These are phyloP conservation scores for Phaetusa simplex DNA, from an alignment of 2,113 vertebrate genomes.

Conservation along the genomic window DNA sequence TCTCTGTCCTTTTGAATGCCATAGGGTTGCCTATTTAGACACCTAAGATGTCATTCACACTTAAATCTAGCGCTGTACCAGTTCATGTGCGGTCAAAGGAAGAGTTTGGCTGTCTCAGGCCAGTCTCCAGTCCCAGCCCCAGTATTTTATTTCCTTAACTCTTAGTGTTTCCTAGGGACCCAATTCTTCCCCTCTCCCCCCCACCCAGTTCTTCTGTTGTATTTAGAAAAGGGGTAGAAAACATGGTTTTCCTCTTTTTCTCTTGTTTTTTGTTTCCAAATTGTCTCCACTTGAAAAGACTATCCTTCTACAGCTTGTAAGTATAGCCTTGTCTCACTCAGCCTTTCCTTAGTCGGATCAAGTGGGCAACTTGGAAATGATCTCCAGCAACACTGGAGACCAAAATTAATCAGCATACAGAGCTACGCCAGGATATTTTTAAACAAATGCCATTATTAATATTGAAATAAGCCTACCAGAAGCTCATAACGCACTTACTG, in stretches of 20 bases:
- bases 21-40: not conserved
- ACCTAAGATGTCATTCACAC: not conserved
- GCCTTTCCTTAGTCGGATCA: not conserved
- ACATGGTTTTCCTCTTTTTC: not conserved
- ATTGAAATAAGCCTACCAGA: not conserved
- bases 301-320: not conserved
- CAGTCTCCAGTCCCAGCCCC: not conserved
- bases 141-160: not conserved
- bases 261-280: not conserved
- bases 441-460: not conserved
- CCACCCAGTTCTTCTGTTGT: not conserved
- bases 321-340: not conserved
- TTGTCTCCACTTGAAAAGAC: not conserved
- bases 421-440: not conserved
- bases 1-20: not conserved
- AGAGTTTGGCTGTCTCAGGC: not conserved
- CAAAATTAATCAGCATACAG: not conserved
- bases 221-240: not conserved
- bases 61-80: not conserved
- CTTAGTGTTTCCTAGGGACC: not conserved
- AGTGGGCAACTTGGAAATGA: not conserved
- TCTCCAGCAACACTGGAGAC: not conserved
- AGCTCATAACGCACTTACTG: not conserved
- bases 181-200: not conserved
- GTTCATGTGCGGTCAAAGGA: not conserved